Evolutionary conservation across 92 coral and sea anemone genomes (phyloP), one percentile per base, ranked within the genome.

Genomic region (Palythoa grandiflora): DNA sequence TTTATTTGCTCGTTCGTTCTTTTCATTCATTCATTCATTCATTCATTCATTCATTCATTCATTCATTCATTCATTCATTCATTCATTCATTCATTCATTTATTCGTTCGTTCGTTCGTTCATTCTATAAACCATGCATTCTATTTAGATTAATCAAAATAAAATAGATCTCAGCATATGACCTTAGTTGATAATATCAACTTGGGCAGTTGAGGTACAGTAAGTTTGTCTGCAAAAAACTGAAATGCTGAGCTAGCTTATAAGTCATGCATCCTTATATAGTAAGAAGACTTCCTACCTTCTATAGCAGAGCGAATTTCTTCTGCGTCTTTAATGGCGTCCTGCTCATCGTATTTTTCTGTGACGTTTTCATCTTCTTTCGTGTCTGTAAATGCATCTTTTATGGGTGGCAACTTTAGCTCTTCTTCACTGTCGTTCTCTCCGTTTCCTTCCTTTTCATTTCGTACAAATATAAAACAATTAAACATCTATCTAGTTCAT

Each of bases 361-460:
- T 77, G 38, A 84, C 88, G 59, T 91, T 89, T 38, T 89, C 68
- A 37, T 83, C 78, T 51, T 37, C 77, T 80, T 88, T 87, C 65
- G 84, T 73, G 53, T 75, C 88, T 47, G 83, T 80, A 21, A 73
- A 15, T 65, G 88, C 89, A 63, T 92, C 93, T 38, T 96, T 90
- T 70, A 96, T 94, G 9, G 98, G 98, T 8, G 98, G 98, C 21
- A 96, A 80, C 76, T 91, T 96, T 20, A 96, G 85, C 12, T 91
- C 88, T 68, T 94, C 98, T 21, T 93, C 92, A 36, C 92, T 93
- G 36, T 89, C 90, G 85, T 80, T 87, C 10, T 65, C 89, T 36
- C 55, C 68, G 12, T 63, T 79, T 47, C 57, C 86, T 21, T 87
- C 15, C 37, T 2, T 48, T 17, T 9, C 9, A 19, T 77, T 52